Evolutionary conservation across 2,888 invertebrate genomes (phyloP).

Genomic region (Euplexia lucipara): DNA sequence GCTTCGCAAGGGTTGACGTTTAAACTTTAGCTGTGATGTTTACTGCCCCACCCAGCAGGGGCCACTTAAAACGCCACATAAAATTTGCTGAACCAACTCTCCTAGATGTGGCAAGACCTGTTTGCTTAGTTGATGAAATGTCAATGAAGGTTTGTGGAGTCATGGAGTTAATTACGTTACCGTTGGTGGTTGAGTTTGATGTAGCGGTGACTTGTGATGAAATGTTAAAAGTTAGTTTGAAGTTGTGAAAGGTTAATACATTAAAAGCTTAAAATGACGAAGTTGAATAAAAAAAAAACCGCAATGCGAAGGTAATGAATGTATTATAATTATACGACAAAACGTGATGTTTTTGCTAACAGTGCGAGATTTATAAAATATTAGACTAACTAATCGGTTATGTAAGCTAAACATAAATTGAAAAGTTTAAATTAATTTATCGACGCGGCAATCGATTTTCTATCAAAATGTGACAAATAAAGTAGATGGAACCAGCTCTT

Average conservation of each 20-base stretch:
- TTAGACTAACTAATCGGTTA: neutral
- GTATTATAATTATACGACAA: fast-evolving
- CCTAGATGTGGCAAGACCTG: constrained; percentile 71
- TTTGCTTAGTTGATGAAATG: constrained; percentile 56
- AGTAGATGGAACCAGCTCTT: constrained; percentile 49
- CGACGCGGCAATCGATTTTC: neutral
- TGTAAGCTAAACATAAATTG: neutral
- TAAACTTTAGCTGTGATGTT: constrained; percentile 85
- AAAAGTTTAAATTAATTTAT: neutral
- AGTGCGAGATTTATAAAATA: neutral
- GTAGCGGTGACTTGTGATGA: constrained; percentile 11
- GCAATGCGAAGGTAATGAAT: no score
- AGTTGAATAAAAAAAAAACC: neutral
- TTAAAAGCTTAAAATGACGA: neutral
- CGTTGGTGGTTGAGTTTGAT: constrained; percentile 38
- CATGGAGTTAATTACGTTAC: constrained; percentile 57
- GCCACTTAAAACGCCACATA: constrained; percentile 82
- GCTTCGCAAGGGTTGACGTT: constrained; percentile 83
- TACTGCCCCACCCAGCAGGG: constrained; percentile 77
- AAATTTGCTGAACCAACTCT: constrained; percentile 71
- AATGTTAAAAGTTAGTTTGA: neutral
- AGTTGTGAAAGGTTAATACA: constrained; percentile 8
- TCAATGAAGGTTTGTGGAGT: constrained; percentile 58
- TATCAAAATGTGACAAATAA: neutral
- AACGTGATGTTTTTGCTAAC: neutral